Conservation (phyloP, 2,113 vertebrate species). For the Pomatorhinus ruficollis region DNA sequence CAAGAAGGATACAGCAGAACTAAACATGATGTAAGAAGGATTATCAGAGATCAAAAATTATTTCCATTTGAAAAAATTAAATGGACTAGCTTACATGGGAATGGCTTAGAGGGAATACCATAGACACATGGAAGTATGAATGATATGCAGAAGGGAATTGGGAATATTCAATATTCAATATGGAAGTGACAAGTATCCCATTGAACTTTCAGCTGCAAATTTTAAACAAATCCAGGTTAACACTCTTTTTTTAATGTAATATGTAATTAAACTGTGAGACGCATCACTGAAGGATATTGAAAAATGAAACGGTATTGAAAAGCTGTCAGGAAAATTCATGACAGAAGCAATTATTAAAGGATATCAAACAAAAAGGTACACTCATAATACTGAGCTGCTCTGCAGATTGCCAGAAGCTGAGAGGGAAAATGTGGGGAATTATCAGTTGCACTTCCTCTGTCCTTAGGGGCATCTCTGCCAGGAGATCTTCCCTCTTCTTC, state of each 20-base stretch:
- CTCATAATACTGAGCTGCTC: neutral
- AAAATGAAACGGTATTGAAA: neutral
- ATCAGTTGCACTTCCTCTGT: neutral
- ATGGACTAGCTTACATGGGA: neutral
- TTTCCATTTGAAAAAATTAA: neutral
- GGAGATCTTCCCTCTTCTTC: neutral
- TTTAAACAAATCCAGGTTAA: neutral
- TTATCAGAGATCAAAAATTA: neutral
- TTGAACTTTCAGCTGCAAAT: neutral
- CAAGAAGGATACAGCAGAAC: neutral
- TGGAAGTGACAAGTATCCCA: neutral
- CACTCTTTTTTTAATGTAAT: neutral
- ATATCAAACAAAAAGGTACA: neutral
- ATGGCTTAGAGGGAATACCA: neutral
- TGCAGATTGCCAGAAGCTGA: neutral
- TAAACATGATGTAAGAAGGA: neutral
- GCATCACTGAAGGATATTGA: neutral
- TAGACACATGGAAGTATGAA: neutral
- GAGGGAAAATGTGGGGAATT: neutral
- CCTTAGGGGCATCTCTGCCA: neutral
- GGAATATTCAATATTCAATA: neutral
- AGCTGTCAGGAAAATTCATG: neutral
- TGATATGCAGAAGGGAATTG: neutral
- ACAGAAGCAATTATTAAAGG: neutral
- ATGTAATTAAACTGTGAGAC: neutral